These are phyloP conservation scores for Mastomys coucha DNA, from an alignment of 2,113 vertebrate genomes.

Conservation along the genomic window DNA sequence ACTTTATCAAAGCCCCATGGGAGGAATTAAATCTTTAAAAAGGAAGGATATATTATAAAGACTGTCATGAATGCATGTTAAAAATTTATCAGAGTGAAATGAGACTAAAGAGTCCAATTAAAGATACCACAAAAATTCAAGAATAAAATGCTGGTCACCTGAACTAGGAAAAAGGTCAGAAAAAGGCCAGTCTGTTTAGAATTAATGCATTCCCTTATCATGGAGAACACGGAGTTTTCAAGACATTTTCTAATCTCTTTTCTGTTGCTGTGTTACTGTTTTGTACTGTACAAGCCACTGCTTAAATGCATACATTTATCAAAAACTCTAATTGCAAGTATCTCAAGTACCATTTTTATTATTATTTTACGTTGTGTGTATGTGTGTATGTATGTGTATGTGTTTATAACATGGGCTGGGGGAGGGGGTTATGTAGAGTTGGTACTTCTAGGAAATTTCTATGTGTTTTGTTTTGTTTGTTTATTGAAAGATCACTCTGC, in stretches of 20 bases:
- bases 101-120: not conserved
- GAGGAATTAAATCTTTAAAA: slow-evolving; percentile 7
- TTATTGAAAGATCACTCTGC: not conserved
- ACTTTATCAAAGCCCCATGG: not conserved
- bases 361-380: not conserved
- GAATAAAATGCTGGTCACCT: not conserved
- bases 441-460: not conserved
- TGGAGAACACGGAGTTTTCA: not conserved
- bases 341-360: not conserved
- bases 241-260: not conserved
- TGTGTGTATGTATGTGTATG: no score
- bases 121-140: not conserved
- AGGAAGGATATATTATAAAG: not conserved
- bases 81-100: slow-evolving; percentile 13
- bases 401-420: not conserved
- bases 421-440: not conserved
- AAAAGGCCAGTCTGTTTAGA: slow-evolving; percentile 3
- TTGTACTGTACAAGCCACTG: not conserved
- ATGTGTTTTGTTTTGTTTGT: not conserved
- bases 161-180: not conserved
- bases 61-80: not conserved
- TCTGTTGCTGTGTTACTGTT: not conserved
- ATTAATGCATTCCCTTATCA: not conserved
- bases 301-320: not conserved
- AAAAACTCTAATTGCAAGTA: not conserved